Base-by-base conservation (phyloP, 1,140 invertebrate genomes). In the Drosophila chauvacae region DNA sequence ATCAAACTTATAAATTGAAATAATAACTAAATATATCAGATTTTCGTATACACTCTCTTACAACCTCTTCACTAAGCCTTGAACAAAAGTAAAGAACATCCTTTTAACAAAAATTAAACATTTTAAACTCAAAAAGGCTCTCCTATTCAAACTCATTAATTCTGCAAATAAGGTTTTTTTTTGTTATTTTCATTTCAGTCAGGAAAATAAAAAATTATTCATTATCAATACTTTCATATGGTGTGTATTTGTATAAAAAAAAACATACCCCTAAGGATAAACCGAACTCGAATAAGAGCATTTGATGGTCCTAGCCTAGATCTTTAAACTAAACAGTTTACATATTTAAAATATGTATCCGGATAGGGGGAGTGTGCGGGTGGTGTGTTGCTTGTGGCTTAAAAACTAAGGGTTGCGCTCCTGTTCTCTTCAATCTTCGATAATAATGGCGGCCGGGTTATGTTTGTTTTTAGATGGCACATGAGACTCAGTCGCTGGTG, bases 331-430 rank as follows among this genome's bases (percentile, higher is more conserved):
- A 63, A 30, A 37, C 35, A 50, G 72, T 37, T 42, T 69, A 77
- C 75, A 77, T 77, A 77, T 77, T 77, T 28, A 39, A n/a, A 53
- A 77, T 77, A 78, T 78, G 75, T 62, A 68, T 39, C 16, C 16
- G 41, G 42, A 37, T 63, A 56, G 20, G 44, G 55, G 65, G 64
- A 68, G 63, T 39, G 68, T 18, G 35, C 16, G 5, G 26, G 26
- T 7, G 23, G 33, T 28, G 20, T 3, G 23, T 37, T 5, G 16
- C 28, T 28, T 37, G 23, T 37, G 7, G 16, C 28, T 28, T 37
- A 28, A 61, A 20, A n/a, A n/a, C 20, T 56, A 55, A 16, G 4
- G 9, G 18, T 20, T 20, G 16, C 0, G 18, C 28, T 23, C 28
- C 7, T 23, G 9, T 7, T 23, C 14, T 2, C 16, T 26, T 70